Evolutionary conservation across 92 coral and sea anemone species (phyloP).

Genomic region (Epizoanthus illoricatus): DNA sequence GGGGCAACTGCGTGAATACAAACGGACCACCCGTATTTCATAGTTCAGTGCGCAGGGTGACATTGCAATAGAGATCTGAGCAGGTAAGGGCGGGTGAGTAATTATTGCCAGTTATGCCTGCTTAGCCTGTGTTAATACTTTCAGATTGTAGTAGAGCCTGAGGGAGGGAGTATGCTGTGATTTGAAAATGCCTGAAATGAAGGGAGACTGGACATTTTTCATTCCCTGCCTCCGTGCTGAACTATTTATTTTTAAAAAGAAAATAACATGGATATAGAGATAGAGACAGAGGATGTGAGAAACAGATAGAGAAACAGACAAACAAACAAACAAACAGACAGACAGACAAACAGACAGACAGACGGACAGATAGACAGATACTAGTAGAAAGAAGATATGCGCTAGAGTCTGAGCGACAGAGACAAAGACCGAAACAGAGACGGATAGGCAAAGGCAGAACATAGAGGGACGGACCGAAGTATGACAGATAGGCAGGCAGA

Average conservation of each 20-base stretch:
- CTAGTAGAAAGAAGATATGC: too few relatives aligned
- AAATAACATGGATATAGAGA: too few relatives aligned
- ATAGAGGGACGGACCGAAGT: too few relatives aligned
- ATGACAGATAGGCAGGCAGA: too few relatives aligned
- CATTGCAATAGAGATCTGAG: not conserved
- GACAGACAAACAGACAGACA: not conserved
- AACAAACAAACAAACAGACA: not conserved
- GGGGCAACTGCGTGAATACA: not conserved
- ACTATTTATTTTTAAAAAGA: too few relatives aligned
- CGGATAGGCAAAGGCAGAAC: too few relatives aligned
- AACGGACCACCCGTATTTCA: not conserved
- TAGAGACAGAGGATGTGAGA: not conserved
- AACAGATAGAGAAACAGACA: not conserved
- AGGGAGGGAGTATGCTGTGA: too few relatives aligned
- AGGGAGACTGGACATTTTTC: too few relatives aligned
- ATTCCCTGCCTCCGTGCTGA: too few relatives aligned
- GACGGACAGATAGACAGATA: not conserved
- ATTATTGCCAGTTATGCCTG: not conserved
- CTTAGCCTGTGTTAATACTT: not conserved
- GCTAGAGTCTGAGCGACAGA: not conserved
- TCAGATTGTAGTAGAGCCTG: too few relatives aligned
- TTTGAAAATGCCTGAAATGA: too few relatives aligned
- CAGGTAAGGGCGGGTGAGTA: constrained; percentile 1
- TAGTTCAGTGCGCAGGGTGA: not conserved
- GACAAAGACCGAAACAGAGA: not conserved